phyloP scores from a whole-genome alignment of 2,113 vertebrate genomes.

The Butorides virescens region DNA sequence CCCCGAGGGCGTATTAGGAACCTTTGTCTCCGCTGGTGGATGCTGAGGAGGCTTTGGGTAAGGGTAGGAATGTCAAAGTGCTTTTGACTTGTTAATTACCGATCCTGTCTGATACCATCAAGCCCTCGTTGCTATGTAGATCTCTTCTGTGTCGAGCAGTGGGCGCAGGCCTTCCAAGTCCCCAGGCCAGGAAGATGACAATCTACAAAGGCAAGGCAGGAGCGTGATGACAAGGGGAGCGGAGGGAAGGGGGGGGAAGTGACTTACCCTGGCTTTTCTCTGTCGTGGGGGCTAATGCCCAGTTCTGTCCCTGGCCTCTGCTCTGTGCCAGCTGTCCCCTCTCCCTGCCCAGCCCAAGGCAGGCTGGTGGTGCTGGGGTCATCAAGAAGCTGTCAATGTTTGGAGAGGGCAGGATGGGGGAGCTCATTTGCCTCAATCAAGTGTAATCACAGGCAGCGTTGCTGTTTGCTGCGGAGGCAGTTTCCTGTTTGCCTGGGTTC shows the following conservation, averaged over 20 bases:
- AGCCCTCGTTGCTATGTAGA: background rate
- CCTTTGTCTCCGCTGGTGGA: background rate
- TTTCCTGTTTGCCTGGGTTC: background rate
- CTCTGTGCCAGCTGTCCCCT: background rate
- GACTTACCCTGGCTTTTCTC: background rate
- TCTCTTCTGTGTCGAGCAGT: background rate
- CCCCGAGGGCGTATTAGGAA: background rate
- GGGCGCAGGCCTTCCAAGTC: background rate
- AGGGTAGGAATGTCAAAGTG: background rate
- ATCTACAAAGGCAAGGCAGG: background rate
- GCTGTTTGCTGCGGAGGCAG: background rate
- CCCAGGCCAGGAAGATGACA: background rate
- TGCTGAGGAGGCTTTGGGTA: background rate
- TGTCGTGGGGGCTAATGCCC: background rate
- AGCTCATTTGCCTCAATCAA: accelerated
- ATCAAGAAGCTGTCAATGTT: background rate
- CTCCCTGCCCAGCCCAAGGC: background rate
- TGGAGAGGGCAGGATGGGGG: background rate
- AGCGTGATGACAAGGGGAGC: background rate
- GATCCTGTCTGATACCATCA: background rate
- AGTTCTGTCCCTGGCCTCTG: background rate
- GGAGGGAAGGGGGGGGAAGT: background rate
- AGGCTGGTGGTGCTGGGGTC: background rate
- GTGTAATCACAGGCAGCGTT: background rate
- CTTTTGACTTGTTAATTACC: background rate